Percentiles rank a stretch among this genome's conserved stretches.
phyloP scores from a whole-genome alignment of 2,797 vertebrate species.

The Muscicapa striata region DNA sequence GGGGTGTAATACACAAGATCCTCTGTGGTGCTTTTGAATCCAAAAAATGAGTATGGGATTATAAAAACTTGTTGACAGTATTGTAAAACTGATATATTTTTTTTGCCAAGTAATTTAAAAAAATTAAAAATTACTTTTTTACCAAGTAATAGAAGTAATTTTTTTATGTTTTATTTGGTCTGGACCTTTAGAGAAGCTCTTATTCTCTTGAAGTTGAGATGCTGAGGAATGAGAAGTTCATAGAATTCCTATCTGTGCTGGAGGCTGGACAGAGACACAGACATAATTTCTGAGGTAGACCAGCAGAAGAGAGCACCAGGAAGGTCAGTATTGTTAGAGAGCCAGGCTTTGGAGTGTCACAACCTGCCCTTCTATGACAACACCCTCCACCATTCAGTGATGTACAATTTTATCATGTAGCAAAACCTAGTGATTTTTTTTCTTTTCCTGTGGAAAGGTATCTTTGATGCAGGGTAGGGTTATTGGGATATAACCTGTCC shows the following conservation, averaged over 20 bases:
- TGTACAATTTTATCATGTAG: not conserved
- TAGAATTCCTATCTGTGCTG: not conserved
- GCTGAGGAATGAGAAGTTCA: not conserved
- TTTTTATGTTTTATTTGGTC: not conserved
- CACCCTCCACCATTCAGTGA: not conserved
- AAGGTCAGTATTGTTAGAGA: not conserved
- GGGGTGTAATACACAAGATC: not conserved
- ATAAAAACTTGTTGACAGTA: not conserved
- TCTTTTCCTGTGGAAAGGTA: not conserved
- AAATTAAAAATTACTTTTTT: not conserved
- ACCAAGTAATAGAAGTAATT: not conserved
- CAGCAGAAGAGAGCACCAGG: not conserved
- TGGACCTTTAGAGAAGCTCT: not conserved
- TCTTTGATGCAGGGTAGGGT: not conserved
- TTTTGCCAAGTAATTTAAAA: no score
- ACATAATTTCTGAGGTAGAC: accelerated
- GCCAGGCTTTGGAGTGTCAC: not conserved
- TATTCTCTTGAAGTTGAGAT: not conserved
- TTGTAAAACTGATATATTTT: not conserved
- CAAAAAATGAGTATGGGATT: not conserved
- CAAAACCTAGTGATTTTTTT: not conserved
- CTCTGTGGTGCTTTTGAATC: not conserved
- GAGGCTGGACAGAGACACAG: not conserved
- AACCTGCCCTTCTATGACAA: not conserved
- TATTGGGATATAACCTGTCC: accelerated